phyloP scores from a whole-genome alignment of 2,797 vertebrate species.

The Chelidonichthys spinosus region DNA sequence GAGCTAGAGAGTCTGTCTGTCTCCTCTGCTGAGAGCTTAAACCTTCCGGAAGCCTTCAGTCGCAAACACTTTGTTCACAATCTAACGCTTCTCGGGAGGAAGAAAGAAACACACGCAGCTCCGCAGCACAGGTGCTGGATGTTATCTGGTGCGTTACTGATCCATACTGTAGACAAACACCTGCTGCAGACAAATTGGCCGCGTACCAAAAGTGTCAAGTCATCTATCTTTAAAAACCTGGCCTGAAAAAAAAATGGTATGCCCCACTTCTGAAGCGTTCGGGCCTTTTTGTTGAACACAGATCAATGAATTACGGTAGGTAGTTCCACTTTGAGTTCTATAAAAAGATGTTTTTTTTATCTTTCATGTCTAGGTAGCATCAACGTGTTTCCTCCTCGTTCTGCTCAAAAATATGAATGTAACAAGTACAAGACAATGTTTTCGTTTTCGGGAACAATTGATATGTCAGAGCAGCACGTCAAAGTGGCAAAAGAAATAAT shows the following conservation, averaged over 20 bases:
- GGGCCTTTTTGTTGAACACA: not conserved
- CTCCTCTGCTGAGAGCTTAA: slow-evolving; percentile 21
- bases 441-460: slow-evolving; percentile 27
- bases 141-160: slow-evolving; percentile 16
- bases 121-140: not conserved
- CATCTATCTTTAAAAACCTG: slow-evolving; percentile 38
- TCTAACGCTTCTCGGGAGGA: slow-evolving; percentile 25
- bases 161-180: slow-evolving; percentile 16
- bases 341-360: not conserved
- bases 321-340: not conserved
- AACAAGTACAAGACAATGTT: not conserved
- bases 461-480: slow-evolving; percentile 17
- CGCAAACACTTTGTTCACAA: slow-evolving; percentile 18
- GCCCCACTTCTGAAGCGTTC: not conserved
- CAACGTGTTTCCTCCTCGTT: not conserved
- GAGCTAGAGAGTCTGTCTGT: slow-evolving; percentile 8
- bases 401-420: slow-evolving; percentile 23
- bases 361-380: slow-evolving; percentile 23
- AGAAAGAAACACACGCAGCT: not conserved
- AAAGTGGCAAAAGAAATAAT: slow-evolving; percentile 22
- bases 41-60: slow-evolving; percentile 23
- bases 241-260: not conserved
- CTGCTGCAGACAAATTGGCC: slow-evolving; percentile 33
- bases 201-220: slow-evolving; percentile 36
- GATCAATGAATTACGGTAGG: not conserved